phyloP scores from a whole-genome alignment of 2,888 invertebrate genomes.

The Agrilus cyanescens region DNA sequence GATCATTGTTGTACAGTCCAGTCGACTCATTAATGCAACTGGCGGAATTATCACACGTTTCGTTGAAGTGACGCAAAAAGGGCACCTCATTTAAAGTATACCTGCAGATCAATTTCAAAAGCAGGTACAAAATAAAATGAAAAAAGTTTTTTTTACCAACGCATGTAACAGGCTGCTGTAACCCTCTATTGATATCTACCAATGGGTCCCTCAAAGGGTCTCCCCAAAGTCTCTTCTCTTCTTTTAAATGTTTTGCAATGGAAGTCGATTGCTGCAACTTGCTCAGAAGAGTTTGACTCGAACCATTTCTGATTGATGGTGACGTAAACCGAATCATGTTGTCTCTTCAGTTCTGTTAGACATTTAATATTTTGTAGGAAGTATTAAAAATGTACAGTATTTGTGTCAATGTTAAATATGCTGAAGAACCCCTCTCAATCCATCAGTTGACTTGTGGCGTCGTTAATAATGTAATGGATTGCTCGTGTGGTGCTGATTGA shows the following conservation, averaged over 20 bases:
- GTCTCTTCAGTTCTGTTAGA: slow-evolving; percentile 34
- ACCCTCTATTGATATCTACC: slow-evolving; percentile 52
- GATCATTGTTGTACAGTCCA: slow-evolving; percentile 39
- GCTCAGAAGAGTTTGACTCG: slow-evolving; percentile 25
- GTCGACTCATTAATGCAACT: slow-evolving; percentile 39
- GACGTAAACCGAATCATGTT: slow-evolving; percentile 40
- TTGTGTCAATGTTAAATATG: no score
- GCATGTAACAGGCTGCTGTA: slow-evolving; percentile 54
- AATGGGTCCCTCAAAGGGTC: slow-evolving; percentile 44
- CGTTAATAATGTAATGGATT: no score
- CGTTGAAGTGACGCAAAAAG: slow-evolving; percentile 41
- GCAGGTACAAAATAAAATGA: no score
- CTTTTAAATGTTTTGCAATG: slow-evolving; percentile 39
- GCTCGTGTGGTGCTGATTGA: no score
- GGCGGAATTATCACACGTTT: slow-evolving; percentile 50
- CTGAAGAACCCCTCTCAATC: no score
- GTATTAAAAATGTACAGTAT: not conserved
- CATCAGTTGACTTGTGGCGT: no score
- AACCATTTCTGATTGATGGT: slow-evolving; percentile 40
- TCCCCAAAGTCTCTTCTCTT: slow-evolving; percentile 35
- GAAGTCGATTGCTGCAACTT: slow-evolving; percentile 35
- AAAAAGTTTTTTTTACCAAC: slow-evolving; percentile 40
- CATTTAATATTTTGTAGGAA: slow-evolving; percentile 26
- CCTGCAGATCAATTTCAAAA: no score
- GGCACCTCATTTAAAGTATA: slow-evolving; percentile 46